These are phyloP conservation scores for Macrocentrus cingulum DNA, from an alignment of 1,140 invertebrate genomes.

Conservation along the genomic window DNA sequence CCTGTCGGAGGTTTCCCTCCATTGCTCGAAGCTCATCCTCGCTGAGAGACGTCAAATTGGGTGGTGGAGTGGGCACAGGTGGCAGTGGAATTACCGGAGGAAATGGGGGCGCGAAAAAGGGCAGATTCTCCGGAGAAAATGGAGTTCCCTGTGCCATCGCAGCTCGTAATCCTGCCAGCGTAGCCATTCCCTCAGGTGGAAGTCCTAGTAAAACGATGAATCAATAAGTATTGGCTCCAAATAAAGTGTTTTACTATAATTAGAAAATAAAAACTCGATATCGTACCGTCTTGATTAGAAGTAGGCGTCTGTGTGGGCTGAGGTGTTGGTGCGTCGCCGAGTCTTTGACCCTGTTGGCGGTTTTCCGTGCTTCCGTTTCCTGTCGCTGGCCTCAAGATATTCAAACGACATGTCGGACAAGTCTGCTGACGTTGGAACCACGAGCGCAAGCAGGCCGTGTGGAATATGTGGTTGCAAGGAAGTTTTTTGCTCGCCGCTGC, in stretches of 20 bases:
- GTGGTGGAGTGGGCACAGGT: conserved; percentile 69
- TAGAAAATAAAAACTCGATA: no score
- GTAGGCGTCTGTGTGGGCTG: conserved; percentile 48
- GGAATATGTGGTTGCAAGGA: conserved; percentile 99
- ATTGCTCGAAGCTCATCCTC: conserved; percentile 82
- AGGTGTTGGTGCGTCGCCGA: conserved; percentile 48
- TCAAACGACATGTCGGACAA: conserved; percentile 97
- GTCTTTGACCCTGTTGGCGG: conserved; percentile 46
- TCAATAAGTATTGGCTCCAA: no score
- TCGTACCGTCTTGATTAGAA: conserved; percentile 43
- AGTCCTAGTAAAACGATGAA: conserved; percentile 2
- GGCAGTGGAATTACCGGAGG: conserved; percentile 70
- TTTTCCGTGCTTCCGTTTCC: conserved; percentile 31
- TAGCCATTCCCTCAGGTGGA: conserved; percentile 36
- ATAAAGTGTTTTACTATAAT: no score
- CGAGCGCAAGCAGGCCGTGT: conserved; percentile 94
- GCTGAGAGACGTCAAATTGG: conserved; percentile 72
- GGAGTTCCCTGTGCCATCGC: conserved; percentile 33
- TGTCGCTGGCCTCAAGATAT: conserved; percentile 79
- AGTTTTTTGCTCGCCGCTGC: conserved; percentile 89
- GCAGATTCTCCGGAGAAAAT: conserved; percentile 52
- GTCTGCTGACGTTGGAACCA: conserved; percentile 99
- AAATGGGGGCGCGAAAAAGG: conserved; percentile 63
- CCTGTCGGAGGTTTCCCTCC: conserved; percentile 84
- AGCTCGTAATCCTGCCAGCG: conserved; percentile 28